A percentile compares a stretch with the other conserved stretches of the same genome.
Conservation (phyloP, 2,113 vertebrate genomes). For the Danionella cerebrum region DNA sequence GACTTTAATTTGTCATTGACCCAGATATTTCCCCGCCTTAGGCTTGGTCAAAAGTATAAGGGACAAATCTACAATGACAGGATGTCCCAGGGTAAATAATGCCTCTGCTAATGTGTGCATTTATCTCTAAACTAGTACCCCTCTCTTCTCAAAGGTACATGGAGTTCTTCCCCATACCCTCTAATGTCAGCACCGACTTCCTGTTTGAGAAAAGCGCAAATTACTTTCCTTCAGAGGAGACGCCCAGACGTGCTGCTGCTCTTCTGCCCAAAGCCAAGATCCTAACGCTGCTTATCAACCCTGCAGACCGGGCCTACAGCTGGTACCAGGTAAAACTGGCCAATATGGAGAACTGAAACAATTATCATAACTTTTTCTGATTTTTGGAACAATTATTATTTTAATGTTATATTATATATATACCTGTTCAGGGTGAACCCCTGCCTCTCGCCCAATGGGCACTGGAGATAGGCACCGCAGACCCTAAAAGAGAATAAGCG, state of each 20-base stretch:
- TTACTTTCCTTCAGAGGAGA: conserved; percentile 94
- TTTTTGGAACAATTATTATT: too few species aligned
- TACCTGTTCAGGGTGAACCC: too few species aligned
- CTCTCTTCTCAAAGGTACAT: conserved; percentile 80
- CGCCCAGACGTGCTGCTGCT: conserved; percentile 78
- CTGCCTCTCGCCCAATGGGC: too few species aligned
- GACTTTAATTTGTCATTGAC: neutral
- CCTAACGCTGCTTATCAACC: conserved; percentile 92
- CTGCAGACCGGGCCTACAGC: conserved; percentile 89
- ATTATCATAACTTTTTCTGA: too few species aligned
- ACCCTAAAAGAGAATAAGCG: too few species aligned
- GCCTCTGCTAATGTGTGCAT: conserved; percentile 2
- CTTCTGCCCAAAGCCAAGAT: conserved; percentile 92
- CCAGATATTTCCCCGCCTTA: neutral
- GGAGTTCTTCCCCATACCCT: conserved; percentile 92
- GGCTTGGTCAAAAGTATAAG: neutral
- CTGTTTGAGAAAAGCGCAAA: conserved; percentile 97
- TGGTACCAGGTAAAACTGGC: conserved; percentile 84
- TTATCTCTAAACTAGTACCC: neutral
- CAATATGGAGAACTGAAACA: too few species aligned
- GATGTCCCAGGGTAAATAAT: neutral
- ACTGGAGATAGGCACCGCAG: too few species aligned
- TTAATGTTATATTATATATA: too few species aligned
- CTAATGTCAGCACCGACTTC: conserved; percentile 87
- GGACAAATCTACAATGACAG: neutral